Evolutionary conservation across 2,113 vertebrate species (phyloP).

Genomic region (Gopherus flavomarginatus): DNA sequence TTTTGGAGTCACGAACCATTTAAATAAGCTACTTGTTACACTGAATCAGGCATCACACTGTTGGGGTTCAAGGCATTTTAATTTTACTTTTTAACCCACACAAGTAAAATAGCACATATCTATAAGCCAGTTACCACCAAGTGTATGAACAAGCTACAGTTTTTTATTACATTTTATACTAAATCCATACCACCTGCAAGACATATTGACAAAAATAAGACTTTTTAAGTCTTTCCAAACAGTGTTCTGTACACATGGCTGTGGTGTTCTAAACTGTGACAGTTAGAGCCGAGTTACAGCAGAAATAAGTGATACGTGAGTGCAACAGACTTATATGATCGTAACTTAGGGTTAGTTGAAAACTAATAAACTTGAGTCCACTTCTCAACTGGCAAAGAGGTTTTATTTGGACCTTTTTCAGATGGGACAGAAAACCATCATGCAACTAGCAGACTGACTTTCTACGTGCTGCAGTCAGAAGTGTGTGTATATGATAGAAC

Average conservation of each 20-base stretch:
- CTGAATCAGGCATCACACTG: background rate
- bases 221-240: background rate
- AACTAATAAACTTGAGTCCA: background rate
- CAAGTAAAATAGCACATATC: constrained; percentile 15
- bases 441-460: background rate
- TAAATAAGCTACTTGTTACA: background rate
- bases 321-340: background rate
- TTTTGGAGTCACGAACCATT: background rate
- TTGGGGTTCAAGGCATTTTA: background rate
- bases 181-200: constrained; percentile 29
- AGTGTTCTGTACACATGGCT: constrained; percentile 19
- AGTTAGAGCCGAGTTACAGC: constrained; percentile 24
- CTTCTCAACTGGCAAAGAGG: background rate
- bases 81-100: background rate
- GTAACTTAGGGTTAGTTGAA: constrained; percentile 16
- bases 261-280: background rate
- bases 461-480: constrained; percentile 11
- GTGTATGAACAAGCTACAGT: background rate
- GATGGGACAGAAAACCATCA: background rate
- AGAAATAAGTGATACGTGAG: constrained; percentile 16
- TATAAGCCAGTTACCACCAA: background rate
- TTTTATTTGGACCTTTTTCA: background rate
- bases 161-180: constrained; percentile 20
- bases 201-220: constrained; percentile 56
- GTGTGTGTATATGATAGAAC: background rate